Evolutionary conservation across 2,888 invertebrate species (phyloP), one percentile per base, ranked within the genome.

Genomic region (Orthosia cruda): DNA sequence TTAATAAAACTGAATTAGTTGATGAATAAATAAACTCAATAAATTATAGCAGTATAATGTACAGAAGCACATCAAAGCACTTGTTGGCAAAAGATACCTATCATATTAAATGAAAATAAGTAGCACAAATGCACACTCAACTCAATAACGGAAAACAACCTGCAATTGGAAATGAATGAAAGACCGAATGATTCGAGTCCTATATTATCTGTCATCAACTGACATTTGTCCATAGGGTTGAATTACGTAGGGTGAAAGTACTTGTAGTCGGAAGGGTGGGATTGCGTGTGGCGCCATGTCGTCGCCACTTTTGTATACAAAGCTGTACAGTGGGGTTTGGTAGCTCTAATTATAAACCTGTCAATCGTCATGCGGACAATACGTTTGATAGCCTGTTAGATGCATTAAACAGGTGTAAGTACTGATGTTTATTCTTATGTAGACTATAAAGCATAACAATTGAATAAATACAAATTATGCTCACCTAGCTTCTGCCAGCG

Each of bases 271-370:
- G 76, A 57, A 87, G 89, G 90, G 88, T 85, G 85, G 81, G 72
- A 74, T 92, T 83, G 93, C 93, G 93, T 93, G 93, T 86, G 93
- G 93, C 93, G 93, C 90, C 92, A 86, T 69, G 74, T 77, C 80
- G 91, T 76, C 92, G 89, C 86, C 84, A 79, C 66, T 82, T 79
- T 83, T 81, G 78, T 87, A 81, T 78, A 87, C 87, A 87, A 87
- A 80, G 71, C 65, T 76, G 72, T 85, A 83, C 65, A 74, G 52
- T 54, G 54, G 84, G 87, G 85, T 68, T 82, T 80, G 82, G 79
- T 86, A 74, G 70, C 71, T 85, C 78, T 89, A 88, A 88, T 89
- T 89, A 85, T 82, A 84, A 81, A 84, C 81, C 71, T 82, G 81
- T 84, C 84, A 80, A 81, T 84, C 74, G 76, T 57, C 73, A 76